Base-by-base conservation (phyloP, 2,888 invertebrate genomes). In the Malthinus flaveolus region DNA sequence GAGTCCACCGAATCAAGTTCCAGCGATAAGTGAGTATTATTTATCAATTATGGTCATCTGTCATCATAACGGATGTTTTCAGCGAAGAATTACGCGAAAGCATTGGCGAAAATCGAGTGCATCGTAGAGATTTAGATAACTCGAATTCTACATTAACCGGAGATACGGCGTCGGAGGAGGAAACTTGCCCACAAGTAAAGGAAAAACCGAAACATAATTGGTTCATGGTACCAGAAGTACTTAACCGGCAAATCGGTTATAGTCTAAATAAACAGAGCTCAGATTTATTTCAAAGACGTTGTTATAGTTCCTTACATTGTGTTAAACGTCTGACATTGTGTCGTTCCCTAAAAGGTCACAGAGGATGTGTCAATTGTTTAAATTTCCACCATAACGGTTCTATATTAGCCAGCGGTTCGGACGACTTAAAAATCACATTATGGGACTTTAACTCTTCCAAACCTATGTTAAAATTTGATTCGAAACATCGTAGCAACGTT, bases 321-420 rank as follows among this genome's bases (percentile, higher is more conserved):
- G 90, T 94, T 7, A 90, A 93, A 77, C 86, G 93, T 66, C 82
- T 97, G 74, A 87, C 92, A 74, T 83, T 92, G 45, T 85, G 90
- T 77, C 87, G 88, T 69, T 85, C 86, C 70, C 81, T 97, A 68
- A 84, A 88, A 61, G 86, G 87, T 64, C 97, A 97, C 77, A 83
- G 81, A 68, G 95, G 95, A 61, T 96, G 96, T 81, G 96, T 97
- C 2, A 97, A 97, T 81, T 89, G 92, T 59, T 84, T 97, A 54
- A 90, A 93, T 79, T 97, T 97, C 78, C 95, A 95, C 75, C 85
- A 86, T 81, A 85, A 80, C 78, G 88, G 88, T 1, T 84, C 87
- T 39, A 81, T 91, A 42, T 78, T 97, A 60, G 93, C 91, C 2
- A 93, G 93, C 66, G 95, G 95, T 1, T 95, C 96, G 0, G 97